Base-by-base conservation (phyloP, 2,797 vertebrate species). In the Diplodus puntazzo region DNA sequence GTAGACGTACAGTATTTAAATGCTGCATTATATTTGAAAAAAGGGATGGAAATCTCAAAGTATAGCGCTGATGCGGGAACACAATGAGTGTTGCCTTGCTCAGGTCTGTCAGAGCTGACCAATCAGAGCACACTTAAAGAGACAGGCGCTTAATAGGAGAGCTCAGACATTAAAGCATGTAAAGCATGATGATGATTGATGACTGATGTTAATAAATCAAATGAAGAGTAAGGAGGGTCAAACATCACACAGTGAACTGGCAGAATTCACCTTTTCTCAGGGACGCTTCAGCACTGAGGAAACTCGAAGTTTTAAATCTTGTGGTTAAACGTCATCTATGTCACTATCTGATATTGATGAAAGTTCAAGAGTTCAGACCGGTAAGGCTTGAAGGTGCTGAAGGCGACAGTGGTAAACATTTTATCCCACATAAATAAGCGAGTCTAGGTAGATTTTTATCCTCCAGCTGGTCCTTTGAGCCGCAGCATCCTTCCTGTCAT, bases 381-480 rank as follows among this genome's bases (percentile, higher is more conserved):
- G 18, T 34, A 0, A 18, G 27, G 17, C 5, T 34, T 18, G 11
- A 34, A 4, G 55, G 21, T 49, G 11, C 8, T 46, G 14, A 64
- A 66, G 14, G 11, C 34, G 11, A 6, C 14, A 23, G 50, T 14
- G 12, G 4, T 57, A 43, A 78, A 7, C 27, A 39, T 72, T 62
- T 70, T 0, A 63, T 73, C 42, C 13, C 4, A 21, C 14, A 49
- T 48, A 66, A 27, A 69, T 55, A 55, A 57, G 42, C 12, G 67
- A 72, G 21, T 50, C 11, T 9, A 2, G 17, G 53, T 43, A 8
- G 69, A 50, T 58, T 49, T 14, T 49, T 14, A 48, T 70, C 59
- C 53, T 30, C 71, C 75, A 27, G 21, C 39, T 49, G 46, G 50
- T 50, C 49, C 20, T 42, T 2, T 65, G 76, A 81, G 75, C 68